Conservation (phyloP, 2,113 vertebrate species). For the Plestiodon gilberti region DNA sequence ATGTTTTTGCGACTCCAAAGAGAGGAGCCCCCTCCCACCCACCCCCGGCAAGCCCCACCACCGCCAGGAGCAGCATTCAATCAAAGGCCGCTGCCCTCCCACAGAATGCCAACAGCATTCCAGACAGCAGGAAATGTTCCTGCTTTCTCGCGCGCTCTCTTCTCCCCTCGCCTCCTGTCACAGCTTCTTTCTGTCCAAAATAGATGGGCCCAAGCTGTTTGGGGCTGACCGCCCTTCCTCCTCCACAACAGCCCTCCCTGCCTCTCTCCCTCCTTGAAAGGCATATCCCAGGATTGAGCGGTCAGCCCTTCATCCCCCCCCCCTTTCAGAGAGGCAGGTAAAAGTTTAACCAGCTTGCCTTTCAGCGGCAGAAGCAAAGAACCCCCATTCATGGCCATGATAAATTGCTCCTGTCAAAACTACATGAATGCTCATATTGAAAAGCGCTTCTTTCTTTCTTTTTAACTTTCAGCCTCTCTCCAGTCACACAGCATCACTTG, state of each 20-base stretch:
- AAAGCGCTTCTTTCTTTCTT: slow-evolving; percentile 79
- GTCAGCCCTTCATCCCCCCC: slow-evolving; percentile 70
- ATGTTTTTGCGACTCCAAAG: slow-evolving; percentile 2
- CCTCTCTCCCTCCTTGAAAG: not conserved
- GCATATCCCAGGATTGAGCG: slow-evolving; percentile 65
- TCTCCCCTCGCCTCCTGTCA: slow-evolving; percentile 52
- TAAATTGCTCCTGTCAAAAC: slow-evolving; percentile 81
- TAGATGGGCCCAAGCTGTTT: slow-evolving; percentile 78
- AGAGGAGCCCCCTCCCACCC: not conserved
- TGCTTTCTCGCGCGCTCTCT: slow-evolving; percentile 36
- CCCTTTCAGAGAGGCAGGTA: slow-evolving; percentile 83
- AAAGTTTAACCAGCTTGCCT: slow-evolving; percentile 93
- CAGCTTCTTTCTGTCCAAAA: slow-evolving; percentile 65
- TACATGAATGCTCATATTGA: slow-evolving; percentile 85
- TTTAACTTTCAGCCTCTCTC: slow-evolving; percentile 73
- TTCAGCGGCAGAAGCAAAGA: slow-evolving; percentile 66
- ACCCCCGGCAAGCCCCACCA: not conserved
- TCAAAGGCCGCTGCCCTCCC: slow-evolving; percentile 47
- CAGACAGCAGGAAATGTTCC: slow-evolving; percentile 2
- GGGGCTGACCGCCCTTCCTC: slow-evolving; percentile 47
- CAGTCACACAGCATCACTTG: slow-evolving; percentile 75
- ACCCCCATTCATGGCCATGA: slow-evolving; percentile 80
- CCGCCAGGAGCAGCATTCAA: slow-evolving; percentile 11
- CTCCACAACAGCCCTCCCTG: slow-evolving; percentile 38
- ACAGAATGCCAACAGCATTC: not conserved